Percentiles rank a stretch among this genome's conserved stretches.
Conservation (phyloP, 2,797 vertebrate species). For the Enteromius treurensis region DNA sequence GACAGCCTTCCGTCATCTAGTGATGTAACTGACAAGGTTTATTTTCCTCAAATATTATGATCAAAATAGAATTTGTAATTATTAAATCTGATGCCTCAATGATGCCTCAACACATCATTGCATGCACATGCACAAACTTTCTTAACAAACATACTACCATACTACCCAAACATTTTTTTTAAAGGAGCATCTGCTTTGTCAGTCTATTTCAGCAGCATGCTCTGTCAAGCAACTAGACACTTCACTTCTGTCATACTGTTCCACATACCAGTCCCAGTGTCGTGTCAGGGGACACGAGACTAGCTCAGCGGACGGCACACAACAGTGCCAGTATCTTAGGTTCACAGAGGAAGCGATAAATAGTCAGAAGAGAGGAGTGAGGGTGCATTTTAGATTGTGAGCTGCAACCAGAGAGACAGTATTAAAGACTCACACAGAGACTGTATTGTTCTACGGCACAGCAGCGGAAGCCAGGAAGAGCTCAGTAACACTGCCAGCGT, state of each 20-base stretch:
- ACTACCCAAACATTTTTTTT: neutral
- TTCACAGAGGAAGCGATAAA: constrained; percentile 36
- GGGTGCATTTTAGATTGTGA: constrained; percentile 31
- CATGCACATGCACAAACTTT: neutral
- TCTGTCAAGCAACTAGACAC: constrained; percentile 7
- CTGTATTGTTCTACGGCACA: constrained; percentile 40
- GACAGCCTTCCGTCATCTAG: neutral
- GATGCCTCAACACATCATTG: neutral
- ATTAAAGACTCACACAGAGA: constrained; percentile 46
- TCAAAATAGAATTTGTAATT: neutral
- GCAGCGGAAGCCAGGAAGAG: constrained; percentile 46
- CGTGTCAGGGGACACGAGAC: constrained; percentile 19
- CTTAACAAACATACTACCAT: neutral
- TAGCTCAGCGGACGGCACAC: neutral
- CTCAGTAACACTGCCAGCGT: constrained; percentile 34
- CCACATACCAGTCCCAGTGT: constrained; percentile 19
- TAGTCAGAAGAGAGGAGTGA: constrained; percentile 18
- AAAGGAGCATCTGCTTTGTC: constrained; percentile 25
- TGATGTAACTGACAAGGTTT: neutral
- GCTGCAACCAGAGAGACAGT: constrained; percentile 26
- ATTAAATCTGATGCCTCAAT: too few relatives aligned
- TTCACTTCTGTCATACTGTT: constrained; percentile 9
- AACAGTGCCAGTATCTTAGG: constrained; percentile 32
- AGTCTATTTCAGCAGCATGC: constrained; percentile 1
- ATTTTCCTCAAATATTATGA: constrained; percentile 8